Evolutionary conservation across 30 jellyfish, hydroid and myxozoan species (phyloP), one percentile per base, ranked within the genome.

Genomic region (Sanderia malayensis): DNA sequence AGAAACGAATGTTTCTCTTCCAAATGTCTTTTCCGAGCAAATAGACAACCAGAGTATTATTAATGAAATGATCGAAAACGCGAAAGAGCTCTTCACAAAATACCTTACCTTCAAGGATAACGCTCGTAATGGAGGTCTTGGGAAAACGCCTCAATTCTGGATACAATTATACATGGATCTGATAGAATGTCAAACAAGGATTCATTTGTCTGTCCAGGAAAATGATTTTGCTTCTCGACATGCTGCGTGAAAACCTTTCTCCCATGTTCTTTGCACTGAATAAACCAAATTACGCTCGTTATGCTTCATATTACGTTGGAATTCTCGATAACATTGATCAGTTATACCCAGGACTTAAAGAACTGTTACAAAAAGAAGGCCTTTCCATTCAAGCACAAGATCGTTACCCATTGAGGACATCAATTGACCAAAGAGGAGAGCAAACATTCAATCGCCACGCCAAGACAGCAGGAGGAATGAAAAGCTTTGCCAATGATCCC

Each of bases 351-450:
- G 74, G 74, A 24, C 25, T 19, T 17, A 62, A 62, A 31, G 58
- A 24, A 62, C 58, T 62, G 65, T 8, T 62, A 3, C 15, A 62
- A 26, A 62, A 23, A 20, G 8, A 23, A 30, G 58, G 74, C 19
- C 27, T 62, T 24, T 62, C 74, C 74, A 62, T 62, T 3, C 63
- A 21, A 30, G 74, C 19, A 9, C 74, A 62, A 62, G 21, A 19
- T 26, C 4, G 24, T 8, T 30, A 62, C 63, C 58, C 58, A 9
- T 18, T 11, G 4, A 62, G 74, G 18, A 26, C 63, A 7, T 24
- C 74, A 62, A 29, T 62, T 17, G 74, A 62, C 20, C 74, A 62
- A 31, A 23, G 74, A 17, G 74, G 74, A 20, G 74, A 62, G 20
- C 74, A 62, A 62, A 20, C 74, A 62, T 9, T 62, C 63, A 62